Percentiles rank a stretch among this genome's conserved stretches.
phyloP scores from a whole-genome alignment of 2,888 invertebrate species.

The Conistra vaccinii region DNA sequence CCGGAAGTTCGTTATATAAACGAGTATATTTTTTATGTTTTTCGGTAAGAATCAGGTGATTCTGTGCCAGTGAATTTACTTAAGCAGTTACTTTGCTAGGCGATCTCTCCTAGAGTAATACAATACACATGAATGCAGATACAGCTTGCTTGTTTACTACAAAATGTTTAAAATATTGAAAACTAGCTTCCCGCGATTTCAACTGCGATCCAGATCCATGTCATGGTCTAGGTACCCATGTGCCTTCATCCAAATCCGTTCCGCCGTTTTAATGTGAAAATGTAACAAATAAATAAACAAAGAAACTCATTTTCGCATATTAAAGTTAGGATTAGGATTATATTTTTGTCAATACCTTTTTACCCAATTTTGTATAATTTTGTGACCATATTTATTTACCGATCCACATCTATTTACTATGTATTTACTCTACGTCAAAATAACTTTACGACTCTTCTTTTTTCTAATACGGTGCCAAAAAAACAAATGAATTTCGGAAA shows the following conservation, averaged over 20 bases:
- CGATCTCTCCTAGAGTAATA: no score
- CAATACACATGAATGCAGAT: no score
- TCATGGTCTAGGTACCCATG: no score
- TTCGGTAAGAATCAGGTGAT: not conserved
- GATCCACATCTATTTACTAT: not conserved
- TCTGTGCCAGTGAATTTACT: not conserved
- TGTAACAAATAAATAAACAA: no score
- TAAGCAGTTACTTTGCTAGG: no score
- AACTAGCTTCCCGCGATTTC: no score
- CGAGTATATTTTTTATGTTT: slow-evolving; percentile 27
- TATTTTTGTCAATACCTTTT: not conserved
- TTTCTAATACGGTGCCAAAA: slow-evolving; percentile 5
- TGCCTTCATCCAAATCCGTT: no score
- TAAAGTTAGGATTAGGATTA: no score
- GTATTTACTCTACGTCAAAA: not conserved
- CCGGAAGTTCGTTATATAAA: slow-evolving; percentile 61
- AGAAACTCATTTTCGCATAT: no score
- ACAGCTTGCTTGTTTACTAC: not conserved
- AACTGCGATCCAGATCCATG: no score
- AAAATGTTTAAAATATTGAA: not conserved
- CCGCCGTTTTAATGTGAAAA: no score
- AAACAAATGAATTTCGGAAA: not conserved
- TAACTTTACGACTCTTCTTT: no score
- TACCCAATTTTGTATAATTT: not conserved
- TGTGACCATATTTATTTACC: not conserved